Conservation (phyloP, 2,797 vertebrate species). For the Platyrinchus mystaceus region DNA sequence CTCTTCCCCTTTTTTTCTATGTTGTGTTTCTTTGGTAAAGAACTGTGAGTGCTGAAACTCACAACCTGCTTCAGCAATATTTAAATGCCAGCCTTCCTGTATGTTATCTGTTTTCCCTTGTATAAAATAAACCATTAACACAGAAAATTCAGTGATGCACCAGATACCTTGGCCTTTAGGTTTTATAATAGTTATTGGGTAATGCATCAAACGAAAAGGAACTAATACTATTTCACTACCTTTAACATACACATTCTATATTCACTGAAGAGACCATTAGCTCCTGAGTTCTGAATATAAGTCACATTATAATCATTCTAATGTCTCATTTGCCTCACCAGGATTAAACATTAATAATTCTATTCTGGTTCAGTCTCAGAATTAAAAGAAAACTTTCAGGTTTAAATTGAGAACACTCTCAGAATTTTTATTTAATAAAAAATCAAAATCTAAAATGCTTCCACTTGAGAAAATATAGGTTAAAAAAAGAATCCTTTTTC, state of each 20-base stretch:
- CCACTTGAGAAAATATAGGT: not conserved
- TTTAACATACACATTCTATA: not conserved
- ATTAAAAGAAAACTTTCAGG: not conserved
- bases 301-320: not conserved
- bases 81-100: not conserved
- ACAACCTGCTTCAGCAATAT: not conserved
- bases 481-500: not conserved
- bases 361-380: not conserved
- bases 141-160: not conserved
- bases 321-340: not conserved
- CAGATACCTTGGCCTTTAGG: not conserved
- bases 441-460: not conserved
- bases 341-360: not conserved
- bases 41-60: not conserved
- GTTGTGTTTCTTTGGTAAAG: not conserved
- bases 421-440: not conserved
- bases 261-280: not conserved
- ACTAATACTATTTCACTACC: not conserved
- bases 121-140: not conserved
- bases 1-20: not conserved
- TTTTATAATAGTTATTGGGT: not conserved
- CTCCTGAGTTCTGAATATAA: not conserved
- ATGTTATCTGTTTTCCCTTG: not conserved
- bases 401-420: not conserved
- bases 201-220: not conserved